phyloP scores from a whole-genome alignment of 2,113 vertebrate species.

The Scartelaos histophorus region DNA sequence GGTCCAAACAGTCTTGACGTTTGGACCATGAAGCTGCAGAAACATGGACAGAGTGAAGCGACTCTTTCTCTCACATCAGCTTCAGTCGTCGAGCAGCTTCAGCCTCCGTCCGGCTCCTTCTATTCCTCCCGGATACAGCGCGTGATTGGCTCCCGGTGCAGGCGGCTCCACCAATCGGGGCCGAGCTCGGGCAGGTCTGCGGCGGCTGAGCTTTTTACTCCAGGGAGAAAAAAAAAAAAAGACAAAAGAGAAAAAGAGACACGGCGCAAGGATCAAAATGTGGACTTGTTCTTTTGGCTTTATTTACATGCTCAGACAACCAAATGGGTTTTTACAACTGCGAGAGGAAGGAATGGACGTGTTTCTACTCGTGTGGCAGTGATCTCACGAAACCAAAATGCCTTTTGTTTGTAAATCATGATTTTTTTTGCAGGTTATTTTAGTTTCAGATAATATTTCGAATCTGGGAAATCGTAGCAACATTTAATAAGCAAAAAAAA shows the following conservation, averaged over 20 bases:
- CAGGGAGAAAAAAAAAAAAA: conserved; percentile 15
- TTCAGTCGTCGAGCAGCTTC: neutral
- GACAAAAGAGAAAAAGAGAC: neutral
- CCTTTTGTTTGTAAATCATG: neutral
- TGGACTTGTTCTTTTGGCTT: conserved; percentile 85
- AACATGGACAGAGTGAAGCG: too few relatives aligned
- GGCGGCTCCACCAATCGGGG: conserved; percentile 55
- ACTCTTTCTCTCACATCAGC: too few relatives aligned
- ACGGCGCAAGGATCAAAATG: conserved; percentile 13
- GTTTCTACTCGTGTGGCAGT: conserved; percentile 44
- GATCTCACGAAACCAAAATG: conserved; percentile 17
- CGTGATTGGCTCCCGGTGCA: conserved; percentile 57
- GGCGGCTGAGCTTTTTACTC: conserved; percentile 42
- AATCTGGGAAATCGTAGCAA: neutral
- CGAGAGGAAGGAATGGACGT: conserved; percentile 48
- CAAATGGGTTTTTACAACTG: conserved; percentile 84
- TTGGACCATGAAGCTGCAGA: too few relatives aligned
- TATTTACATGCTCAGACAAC: conserved; percentile 98
- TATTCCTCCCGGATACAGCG: conserved; percentile 68
- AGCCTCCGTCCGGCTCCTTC: neutral
- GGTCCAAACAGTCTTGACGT: too few relatives aligned
- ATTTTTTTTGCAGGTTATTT: conserved; percentile 3
- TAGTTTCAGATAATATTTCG: neutral
- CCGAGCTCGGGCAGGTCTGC: conserved; percentile 44
- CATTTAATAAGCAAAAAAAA: neutral